Evolutionary conservation across 92 coral and sea anemone genomes (phyloP).

Genomic region (Bergia sp.): DNA sequence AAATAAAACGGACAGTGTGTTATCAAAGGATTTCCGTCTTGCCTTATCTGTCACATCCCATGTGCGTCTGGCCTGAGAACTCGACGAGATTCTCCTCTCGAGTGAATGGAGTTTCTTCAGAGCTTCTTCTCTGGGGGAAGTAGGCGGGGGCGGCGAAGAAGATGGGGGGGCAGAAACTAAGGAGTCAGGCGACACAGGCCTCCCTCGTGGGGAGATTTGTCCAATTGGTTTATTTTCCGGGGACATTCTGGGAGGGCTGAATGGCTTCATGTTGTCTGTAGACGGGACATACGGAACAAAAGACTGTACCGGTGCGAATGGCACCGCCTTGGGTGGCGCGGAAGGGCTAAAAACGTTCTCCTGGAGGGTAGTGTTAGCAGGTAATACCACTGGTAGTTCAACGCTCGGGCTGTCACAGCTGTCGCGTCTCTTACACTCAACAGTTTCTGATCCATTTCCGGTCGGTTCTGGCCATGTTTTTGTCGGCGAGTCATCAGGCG

Average conservation of each 20-base stretch:
- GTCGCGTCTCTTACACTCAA: not conserved
- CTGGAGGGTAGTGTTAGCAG: conserved; percentile 11
- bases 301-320: conserved; percentile 38
- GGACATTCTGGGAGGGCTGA: conserved; percentile 59
- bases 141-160: conserved; percentile 86
- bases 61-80: conserved; percentile 73
- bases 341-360: conserved; percentile 12
- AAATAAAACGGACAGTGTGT: too few relatives aligned
- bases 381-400: conserved; percentile 25
- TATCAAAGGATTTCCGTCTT: not conserved
- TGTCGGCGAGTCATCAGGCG: conserved; percentile 48
- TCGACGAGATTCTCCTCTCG: conserved; percentile 44
- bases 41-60: conserved; percentile 96
- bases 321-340: conserved; percentile 34
- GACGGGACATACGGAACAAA: conserved; percentile 30
- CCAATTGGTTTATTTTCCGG: conserved; percentile 24
- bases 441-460: conserved; percentile 3
- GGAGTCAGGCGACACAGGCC: conserved; percentile 82
- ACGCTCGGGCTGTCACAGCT: conserved; percentile 7
- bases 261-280: conserved; percentile 45
- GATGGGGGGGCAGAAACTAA: conserved; percentile 64
- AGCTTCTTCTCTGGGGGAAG: conserved; percentile 71
- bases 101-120: conserved; percentile 55
- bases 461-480: conserved; percentile 37
- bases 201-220: conserved; percentile 40